phyloP scores from a whole-genome alignment of 2,888 invertebrate genomes.

The Dynastes hyllus region DNA sequence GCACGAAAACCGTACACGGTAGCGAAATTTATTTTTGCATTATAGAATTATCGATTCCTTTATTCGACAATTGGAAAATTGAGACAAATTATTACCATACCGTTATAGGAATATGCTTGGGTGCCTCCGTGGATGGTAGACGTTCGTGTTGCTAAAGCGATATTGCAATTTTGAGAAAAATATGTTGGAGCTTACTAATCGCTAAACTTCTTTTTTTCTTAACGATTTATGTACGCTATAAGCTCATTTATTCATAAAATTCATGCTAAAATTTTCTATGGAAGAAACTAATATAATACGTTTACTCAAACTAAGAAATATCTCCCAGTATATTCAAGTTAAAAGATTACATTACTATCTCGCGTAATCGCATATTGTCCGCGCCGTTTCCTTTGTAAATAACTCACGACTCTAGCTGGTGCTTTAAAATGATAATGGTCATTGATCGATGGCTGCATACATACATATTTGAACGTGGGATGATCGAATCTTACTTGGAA shows the following conservation, averaged over 20 bases:
- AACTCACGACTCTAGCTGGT: neutral
- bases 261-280: too few relatives aligned
- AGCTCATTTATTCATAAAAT: too few relatives aligned
- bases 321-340: neutral
- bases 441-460: conserved; percentile 17
- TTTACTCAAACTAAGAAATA: too few relatives aligned
- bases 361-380: neutral
- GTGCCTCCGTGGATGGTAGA: neutral
- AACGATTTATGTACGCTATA: too few relatives aligned
- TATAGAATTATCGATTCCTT: conserved; percentile 10
- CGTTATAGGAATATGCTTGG: neutral
- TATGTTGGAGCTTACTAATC: too few relatives aligned
- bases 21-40: conserved; percentile 28
- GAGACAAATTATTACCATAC: neutral
- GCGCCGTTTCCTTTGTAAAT: conserved; percentile 26
- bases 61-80: neutral
- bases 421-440: conserved; percentile 6
- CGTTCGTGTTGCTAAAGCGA: too few relatives aligned
- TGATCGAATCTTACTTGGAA: conserved; percentile 26
- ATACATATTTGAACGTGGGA: conserved; percentile 14
- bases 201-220: too few relatives aligned
- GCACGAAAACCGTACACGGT: conserved; percentile 12
- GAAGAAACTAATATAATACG: too few relatives aligned
- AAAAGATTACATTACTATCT: neutral
- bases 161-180: too few relatives aligned